Evolutionary conservation across 2,888 invertebrate species (phyloP), one percentile per base, ranked within the genome.

Genomic region (Nowickia ferox): DNA sequence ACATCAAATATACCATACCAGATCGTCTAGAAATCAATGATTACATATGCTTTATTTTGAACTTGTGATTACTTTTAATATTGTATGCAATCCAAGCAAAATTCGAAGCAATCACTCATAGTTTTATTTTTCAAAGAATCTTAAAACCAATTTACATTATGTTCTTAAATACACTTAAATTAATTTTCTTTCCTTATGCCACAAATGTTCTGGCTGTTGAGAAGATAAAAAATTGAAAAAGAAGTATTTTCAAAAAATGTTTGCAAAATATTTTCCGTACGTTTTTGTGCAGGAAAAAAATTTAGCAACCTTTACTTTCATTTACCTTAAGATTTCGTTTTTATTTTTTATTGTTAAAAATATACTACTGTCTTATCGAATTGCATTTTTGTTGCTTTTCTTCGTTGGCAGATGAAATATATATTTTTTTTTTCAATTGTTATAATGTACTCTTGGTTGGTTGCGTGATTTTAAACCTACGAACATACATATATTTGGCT

Each of bases 361-460:
- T 40, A 9, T n/a, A 19, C 51, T 38, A 15, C 46, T 44, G 57
- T 63, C 46, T 17, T 74, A 46, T 66, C 9, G 11, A 17, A 65
- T 19, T 66, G 76, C 72, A 76, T 79, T 82, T 85, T 68, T 55
- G 4, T 46, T 65, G 72, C 44, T 76, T 79, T 84, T 65, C 10
- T 17, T 57, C n/a, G 68, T 61, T 71, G 75, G 46, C 46, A 48
- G 46, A 38, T 82, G 44, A 69, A 86, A 55, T 13, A 59, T 55
- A n/a, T n/a, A n/a, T 6, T 30, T 30, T 30, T 30, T 66, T 75
- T 81, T 84, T 75, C 81, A 84, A 81, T 87, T 84, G 86, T 81
- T 81, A 78, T 84, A 87, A 87, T 87, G 81, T 69, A 84, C 84
- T 84, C 77, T 63, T 44, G 84, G 84, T 72, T 86, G 72, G 72